phyloP scores from a whole-genome alignment of 2,113 vertebrate species.

The Lepus europaeus region DNA sequence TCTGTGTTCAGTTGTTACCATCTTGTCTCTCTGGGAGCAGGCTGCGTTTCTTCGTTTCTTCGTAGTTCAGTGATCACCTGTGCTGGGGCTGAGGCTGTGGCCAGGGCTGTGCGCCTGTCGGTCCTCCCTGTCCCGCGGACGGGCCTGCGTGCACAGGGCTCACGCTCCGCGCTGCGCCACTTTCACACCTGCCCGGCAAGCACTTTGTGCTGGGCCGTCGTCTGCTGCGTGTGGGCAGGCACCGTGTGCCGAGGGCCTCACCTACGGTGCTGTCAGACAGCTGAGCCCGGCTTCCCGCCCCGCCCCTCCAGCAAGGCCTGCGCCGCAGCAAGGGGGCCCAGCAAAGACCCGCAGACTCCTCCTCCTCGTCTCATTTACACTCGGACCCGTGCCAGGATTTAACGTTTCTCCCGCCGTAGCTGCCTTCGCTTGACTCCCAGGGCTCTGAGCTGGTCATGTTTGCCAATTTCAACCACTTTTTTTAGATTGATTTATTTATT shows the following conservation, averaged over 20 bases:
- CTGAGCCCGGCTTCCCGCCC: no score
- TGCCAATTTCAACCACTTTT: neutral
- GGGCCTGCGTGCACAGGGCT: no score
- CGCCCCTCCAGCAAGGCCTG: no score
- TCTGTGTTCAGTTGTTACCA: neutral
- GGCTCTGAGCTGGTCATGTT: neutral
- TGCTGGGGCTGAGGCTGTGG: neutral
- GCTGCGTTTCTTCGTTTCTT: neutral
- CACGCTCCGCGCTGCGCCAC: rapidly evolving
- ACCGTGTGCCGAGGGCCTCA: no score
- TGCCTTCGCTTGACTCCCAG: neutral
- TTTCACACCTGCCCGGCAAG: neutral
- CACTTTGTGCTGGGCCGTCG: neutral
- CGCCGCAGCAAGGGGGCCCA: neutral
- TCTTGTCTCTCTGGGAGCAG: neutral
- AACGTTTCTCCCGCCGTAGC: neutral
- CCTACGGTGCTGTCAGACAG: no score
- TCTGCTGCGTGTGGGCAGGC: neutral
- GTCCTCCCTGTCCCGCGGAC: neutral
- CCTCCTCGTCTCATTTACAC: no score
- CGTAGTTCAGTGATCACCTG: neutral
- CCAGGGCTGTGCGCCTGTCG: no score
- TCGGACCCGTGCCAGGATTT: no score
- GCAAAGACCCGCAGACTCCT: neutral
- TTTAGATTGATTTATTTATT: no score